phyloP scores from a whole-genome alignment of 2,888 invertebrate species.

The Ceriagrion tenellum region DNA sequence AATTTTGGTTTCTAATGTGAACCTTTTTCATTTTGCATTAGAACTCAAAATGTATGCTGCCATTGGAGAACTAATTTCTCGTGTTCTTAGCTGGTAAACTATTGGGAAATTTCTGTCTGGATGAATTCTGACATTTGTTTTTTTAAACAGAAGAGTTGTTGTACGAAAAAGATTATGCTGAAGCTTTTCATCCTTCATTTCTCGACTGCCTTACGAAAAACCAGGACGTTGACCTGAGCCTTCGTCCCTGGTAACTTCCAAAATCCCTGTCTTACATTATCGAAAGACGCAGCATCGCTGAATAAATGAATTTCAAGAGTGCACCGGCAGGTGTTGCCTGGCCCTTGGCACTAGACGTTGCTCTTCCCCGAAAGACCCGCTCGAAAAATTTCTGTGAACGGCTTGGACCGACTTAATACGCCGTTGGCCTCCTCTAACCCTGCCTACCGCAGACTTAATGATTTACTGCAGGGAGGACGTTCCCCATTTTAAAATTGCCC shows the following conservation, averaged over 20 bases:
- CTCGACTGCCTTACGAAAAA: neutral
- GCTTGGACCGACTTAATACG: neutral
- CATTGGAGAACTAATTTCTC: too few relatives aligned
- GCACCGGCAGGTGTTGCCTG: neutral
- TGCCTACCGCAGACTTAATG: neutral
- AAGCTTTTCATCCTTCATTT: too few relatives aligned
- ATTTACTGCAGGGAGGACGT: neutral
- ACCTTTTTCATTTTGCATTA: too few relatives aligned
- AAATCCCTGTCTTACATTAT: neutral
- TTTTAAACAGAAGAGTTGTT: too few relatives aligned
- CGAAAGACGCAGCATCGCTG: neutral
- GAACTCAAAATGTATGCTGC: too few relatives aligned
- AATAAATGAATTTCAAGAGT: neutral
- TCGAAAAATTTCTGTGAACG: slow-evolving; percentile 22
- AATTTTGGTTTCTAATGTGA: too few relatives aligned
- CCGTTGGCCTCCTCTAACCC: neutral
- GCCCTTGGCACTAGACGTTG: neutral
- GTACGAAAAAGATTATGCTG: too few relatives aligned
- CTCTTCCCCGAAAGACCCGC: neutral
- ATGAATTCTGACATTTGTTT: too few relatives aligned
- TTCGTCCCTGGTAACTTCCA: neutral
- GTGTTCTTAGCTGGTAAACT: too few relatives aligned
- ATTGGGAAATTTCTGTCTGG: too few relatives aligned
- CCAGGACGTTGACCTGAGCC: neutral
- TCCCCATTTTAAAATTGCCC: neutral